Evolutionary conservation across 2,888 invertebrate species (phyloP).

Genomic region (Thera britannica): DNA sequence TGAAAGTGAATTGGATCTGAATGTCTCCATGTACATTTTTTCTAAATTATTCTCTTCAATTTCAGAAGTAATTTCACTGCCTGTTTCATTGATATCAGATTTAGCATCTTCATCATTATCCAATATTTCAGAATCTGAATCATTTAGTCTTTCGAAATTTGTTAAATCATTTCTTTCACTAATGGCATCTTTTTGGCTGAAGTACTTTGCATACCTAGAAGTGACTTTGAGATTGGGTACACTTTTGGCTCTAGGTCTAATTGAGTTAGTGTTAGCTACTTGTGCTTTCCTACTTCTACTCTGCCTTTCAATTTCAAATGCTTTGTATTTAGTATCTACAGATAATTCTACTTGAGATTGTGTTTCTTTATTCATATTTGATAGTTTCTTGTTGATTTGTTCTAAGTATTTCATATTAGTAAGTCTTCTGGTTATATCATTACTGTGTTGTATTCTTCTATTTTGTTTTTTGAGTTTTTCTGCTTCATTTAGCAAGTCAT

Average conservation of each 20-base stretch:
- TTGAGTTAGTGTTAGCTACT: constrained; percentile 44
- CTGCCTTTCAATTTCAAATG: constrained; percentile 74
- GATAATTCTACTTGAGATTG: constrained; percentile 60
- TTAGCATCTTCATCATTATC: constrained; percentile 41
- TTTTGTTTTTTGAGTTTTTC: constrained; percentile 88
- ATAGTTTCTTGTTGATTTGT: constrained; percentile 87
- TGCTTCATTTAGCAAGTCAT: constrained; percentile 86
- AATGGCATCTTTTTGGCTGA: constrained; percentile 73
- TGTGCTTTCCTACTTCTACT: constrained; percentile 60
- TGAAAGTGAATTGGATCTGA: constrained; percentile 61
- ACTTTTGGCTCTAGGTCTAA: constrained; percentile 76
- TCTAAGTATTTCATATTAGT: constrained; percentile 90
- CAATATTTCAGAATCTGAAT: constrained; percentile 45
- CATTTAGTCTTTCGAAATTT: constrained; percentile 44
- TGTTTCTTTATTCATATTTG: constrained; percentile 63
- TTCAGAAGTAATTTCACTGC: constrained; percentile 48
- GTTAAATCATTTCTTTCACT: constrained; percentile 61
- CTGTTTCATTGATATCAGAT: constrained; percentile 49
- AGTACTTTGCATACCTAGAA: constrained; percentile 81
- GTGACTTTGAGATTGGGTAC: constrained; percentile 79
- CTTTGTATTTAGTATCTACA: constrained; percentile 69
- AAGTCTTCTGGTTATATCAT: constrained; percentile 82
- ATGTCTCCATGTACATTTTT: constrained; percentile 71
- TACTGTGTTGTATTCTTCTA: constrained; percentile 85
- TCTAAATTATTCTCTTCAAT: constrained; percentile 70